phyloP scores from a whole-genome alignment of 2,888 invertebrate genomes.

The Drosophila paranaensis region DNA sequence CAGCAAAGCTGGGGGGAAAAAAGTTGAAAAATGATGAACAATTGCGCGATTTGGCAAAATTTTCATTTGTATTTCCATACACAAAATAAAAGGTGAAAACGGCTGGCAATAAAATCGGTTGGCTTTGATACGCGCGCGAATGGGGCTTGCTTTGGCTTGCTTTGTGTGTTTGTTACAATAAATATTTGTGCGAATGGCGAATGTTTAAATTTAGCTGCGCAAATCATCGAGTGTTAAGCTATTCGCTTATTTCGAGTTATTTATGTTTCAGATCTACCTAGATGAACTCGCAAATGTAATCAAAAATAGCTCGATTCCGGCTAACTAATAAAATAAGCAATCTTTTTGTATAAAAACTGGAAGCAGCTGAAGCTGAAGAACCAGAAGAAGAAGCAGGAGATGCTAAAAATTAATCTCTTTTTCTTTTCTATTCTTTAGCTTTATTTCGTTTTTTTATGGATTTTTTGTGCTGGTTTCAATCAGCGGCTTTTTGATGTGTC shows the following conservation, averaged over 20 bases:
- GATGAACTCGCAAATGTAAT: slow-evolving; percentile 43
- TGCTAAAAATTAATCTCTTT: background rate
- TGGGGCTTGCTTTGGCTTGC: background rate
- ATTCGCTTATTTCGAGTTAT: slow-evolving; percentile 22
- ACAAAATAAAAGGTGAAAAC: slow-evolving; percentile 48
- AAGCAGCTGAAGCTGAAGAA: background rate
- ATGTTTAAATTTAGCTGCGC: slow-evolving; percentile 45
- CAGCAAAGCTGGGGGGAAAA: background rate
- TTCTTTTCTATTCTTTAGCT: background rate
- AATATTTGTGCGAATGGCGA: slow-evolving; percentile 55
- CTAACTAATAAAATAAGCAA: slow-evolving; percentile 29
- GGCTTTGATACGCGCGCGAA: slow-evolving; percentile 18
- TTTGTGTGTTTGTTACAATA: slow-evolving; percentile 50
- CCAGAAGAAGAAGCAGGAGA: slow-evolving; percentile 4
- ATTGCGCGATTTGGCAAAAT: slow-evolving; percentile 25
- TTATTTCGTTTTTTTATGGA: slow-evolving; percentile 5
- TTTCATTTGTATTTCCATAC: slow-evolving; percentile 19
- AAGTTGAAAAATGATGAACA: slow-evolving; percentile 11
- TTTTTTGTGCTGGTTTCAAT: slow-evolving; percentile 17
- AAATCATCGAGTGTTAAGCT: slow-evolving; percentile 38
- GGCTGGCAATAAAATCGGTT: slow-evolving; percentile 48
- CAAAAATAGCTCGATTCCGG: slow-evolving; percentile 28
- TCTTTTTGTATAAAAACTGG: slow-evolving; percentile 16
- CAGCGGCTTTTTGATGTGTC: slow-evolving; percentile 43
- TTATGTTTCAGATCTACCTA: slow-evolving; percentile 31